Base-by-base conservation (phyloP, 2,888 invertebrate genomes). In the Pecten maximus region DNA sequence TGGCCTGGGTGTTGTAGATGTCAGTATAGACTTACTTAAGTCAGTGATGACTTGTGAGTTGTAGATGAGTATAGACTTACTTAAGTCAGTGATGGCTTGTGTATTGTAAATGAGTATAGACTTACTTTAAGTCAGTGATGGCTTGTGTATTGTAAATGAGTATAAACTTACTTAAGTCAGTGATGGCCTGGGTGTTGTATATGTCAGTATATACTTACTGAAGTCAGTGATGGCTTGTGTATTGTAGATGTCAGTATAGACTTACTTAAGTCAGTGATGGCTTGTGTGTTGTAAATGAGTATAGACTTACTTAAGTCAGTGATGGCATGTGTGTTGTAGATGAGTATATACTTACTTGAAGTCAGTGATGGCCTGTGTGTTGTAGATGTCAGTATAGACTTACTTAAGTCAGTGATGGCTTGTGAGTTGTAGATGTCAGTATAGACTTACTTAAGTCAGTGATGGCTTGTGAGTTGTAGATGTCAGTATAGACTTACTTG, bases 271-370 rank as follows among this genome's bases (percentile, higher is more conserved):
- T n/a, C n/a, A n/a, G n/a, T n/a, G n/a, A n/a, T n/a, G n/a, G n/a
- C n/a, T n/a, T 94, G 92, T 2, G 96, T 95, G 15, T 91, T 95
- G 19, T 91, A 92, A 2, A 93, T 91, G 10, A 95, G 92, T 88
- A 93, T 93, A 23, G 93, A 94, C 95, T 96, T 96, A 94, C 96
- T 95, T 19, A 54, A 54, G 54, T 54, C 54, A 23, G n/a, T n/a
- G n/a, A n/a, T n/a, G n/a, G n/a, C n/a, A n/a, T 94, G 92, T 2
- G 96, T 95, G 15, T 91, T 95, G 19, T 91, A 92, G 2, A 93
- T 91, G 10, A 95, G 92, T 88, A 93, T 93, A 23, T 94, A 94
- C 95, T 96, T 96, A 94, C 96, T 95, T 19, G 92, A 54, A 54
- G 54, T 54, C 54, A 23, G 54, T 54, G 54, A n/a, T 54, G 16